These are phyloP conservation scores for Drosophila neocordata DNA, from an alignment of 1,140 invertebrate genomes.

Conservation along the genomic window DNA sequence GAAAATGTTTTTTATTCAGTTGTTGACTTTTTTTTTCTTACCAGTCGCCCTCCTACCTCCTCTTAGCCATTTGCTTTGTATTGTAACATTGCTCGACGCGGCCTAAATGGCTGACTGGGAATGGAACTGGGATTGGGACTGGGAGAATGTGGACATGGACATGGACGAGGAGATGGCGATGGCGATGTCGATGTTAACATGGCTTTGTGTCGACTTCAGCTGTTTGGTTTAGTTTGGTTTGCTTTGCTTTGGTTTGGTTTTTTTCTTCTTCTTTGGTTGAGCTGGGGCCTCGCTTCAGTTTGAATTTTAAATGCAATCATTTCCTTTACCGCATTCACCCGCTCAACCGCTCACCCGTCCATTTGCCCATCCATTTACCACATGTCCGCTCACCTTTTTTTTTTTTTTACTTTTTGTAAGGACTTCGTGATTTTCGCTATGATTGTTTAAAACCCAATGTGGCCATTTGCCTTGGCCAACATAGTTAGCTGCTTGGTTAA, in stretches of 20 bases:
- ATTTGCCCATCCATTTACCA: neutral
- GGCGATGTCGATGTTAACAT: conserved; percentile 40
- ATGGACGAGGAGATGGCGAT: conserved; percentile 41
- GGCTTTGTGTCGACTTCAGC: conserved; percentile 75
- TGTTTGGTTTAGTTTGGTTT: conserved; percentile 46
- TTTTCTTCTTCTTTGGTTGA: neutral
- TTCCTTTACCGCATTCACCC: conserved; percentile 75
- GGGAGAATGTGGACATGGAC: conserved; percentile 37
- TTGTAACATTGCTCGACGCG: conserved; percentile 58
- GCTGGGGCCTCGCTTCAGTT: conserved; percentile 52
- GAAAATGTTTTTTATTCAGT: conserved; percentile 82
- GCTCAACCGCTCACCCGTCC: conserved; percentile 11
- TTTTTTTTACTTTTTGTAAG: conserved; percentile 37
- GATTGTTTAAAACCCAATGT: conserved; percentile 69
- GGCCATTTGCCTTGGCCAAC: conserved; percentile 18
- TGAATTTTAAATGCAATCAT: conserved; percentile 82
- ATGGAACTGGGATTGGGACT: conserved; percentile 20
- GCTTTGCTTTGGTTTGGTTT: conserved; percentile 24
- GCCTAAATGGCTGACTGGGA: conserved; percentile 69
- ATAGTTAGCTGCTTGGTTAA: conserved; percentile 32
- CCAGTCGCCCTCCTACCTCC: too few relatives aligned
- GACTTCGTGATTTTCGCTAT: conserved; percentile 80
- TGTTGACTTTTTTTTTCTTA: conserved; percentile 67
- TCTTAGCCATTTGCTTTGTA: conserved; percentile 27
- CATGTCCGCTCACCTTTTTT: conserved; percentile 2